Evolutionary conservation across 2,797 vertebrate genomes (phyloP), one percentile per base, ranked within the genome.

Genomic region (Falco columbarius): DNA sequence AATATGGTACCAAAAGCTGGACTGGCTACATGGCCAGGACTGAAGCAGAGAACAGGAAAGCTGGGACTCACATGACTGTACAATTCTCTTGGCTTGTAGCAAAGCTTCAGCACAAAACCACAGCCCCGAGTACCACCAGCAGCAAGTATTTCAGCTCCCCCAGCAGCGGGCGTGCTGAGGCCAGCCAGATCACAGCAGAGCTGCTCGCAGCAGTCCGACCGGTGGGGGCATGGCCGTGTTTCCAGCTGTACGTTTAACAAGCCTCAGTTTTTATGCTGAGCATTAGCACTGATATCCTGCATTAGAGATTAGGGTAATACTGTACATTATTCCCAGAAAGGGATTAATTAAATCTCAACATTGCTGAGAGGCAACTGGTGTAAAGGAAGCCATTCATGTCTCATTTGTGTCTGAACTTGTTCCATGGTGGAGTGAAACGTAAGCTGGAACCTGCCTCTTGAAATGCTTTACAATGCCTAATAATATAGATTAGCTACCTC

Each of bases 341-440:
- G 85, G 92, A 96, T 95, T 97, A 86, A 94, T 97, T 96, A 93
- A 90, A 90, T 65, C 58, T 81, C 62, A 62, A 44, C 34, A 42
- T 95, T 95, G 93, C 81, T 92, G 62, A 83, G 72, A 90, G 62
- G 75, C 26, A 70, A 24, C 30, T 20, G 12, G 27, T 54, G 87
- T 71, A 89, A 96, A 96, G 54, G 56, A 93, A 94, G 46, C 56
- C 83, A 71, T 93, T 96, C 62, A 91, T 94, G 94, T 70, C 89
- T 95, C 42, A 36, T 68, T 89, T 89, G 62, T 67, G 94, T 58
- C 86, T 82, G 51, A 75, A 59, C 26, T 91, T 83, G 16, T 30
- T 91, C 42, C 58, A 9, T 6, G 24, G 49, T 65, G 38, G 49
- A 82, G 40, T 44, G 77, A 85, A 77, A 90, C 8, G 21, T 38